Conservation (phyloP, 1,140 invertebrate genomes). For the Colletes latitarsis region DNA sequence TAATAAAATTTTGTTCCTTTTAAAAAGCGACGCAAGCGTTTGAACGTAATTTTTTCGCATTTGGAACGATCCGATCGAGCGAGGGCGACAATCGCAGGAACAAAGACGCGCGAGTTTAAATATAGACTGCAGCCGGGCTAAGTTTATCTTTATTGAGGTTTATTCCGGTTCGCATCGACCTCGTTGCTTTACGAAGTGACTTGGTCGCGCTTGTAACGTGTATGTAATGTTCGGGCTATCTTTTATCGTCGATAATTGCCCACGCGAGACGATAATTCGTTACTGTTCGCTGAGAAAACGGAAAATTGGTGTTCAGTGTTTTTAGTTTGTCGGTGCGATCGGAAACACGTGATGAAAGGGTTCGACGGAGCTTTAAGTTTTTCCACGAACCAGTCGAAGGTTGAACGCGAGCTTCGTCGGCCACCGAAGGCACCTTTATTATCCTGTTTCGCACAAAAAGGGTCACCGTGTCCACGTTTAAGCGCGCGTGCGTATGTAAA, state of each 20-base stretch:
- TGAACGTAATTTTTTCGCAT: not conserved
- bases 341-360: too few species aligned
- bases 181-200: constrained; percentile 61
- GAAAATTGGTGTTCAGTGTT: not conserved
- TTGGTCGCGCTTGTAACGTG: constrained; percentile 45
- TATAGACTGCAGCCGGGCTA: constrained; percentile 69
- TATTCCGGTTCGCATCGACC: constrained; percentile 66
- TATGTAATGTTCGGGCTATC: not conserved
- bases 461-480: not conserved
- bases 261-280: not conserved
- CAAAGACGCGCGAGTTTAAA: constrained; percentile 67
- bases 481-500: constrained; percentile 20
- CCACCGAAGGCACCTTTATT: not conserved
- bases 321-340: not conserved
- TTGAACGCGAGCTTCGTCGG: not conserved
- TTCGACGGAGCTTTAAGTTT: too few species aligned
- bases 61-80: constrained; percentile 31
- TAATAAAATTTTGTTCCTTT: too few species aligned
- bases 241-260: not conserved
- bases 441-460: constrained; percentile 4
- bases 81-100: constrained; percentile 47
- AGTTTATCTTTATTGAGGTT: constrained; percentile 75
- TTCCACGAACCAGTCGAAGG: too few species aligned
- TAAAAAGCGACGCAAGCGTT: too few species aligned
- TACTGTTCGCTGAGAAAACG: not conserved